Evolutionary conservation across 2,888 invertebrate species (phyloP), one percentile per base, ranked within the genome.

Genomic region (Hipparchia semele): DNA sequence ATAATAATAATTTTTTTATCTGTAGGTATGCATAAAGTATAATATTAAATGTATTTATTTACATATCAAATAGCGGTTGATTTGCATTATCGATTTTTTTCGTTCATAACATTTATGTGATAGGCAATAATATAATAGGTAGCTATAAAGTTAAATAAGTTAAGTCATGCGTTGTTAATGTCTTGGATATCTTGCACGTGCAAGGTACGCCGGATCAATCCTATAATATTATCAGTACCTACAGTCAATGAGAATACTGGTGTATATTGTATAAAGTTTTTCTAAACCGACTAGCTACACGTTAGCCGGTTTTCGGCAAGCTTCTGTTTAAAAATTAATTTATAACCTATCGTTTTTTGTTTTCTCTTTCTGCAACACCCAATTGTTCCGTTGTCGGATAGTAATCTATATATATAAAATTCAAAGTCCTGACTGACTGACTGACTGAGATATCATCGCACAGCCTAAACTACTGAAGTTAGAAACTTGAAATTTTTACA

Each of bases 101-200:
- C 53, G 12, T 12, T 12, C 53, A 53, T 12, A 53, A 12, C 12
- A 53, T 12, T 53, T 4, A 12, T 53, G 12, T 4, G 12, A n/a
- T 53, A 53, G 53, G 53, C 12, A 64, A 49, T 66, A 64, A 49
- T 66, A 54, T 39, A 66, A 66, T 66, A 64, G 66, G 33, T 54
- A 7, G 23, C 5, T 10, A 66, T 66, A 7, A 12, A 49, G 68
- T 56, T 45, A 13, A 39, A 65, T 68, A 72, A 68, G 68, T 58
- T 62, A 56, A 76, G 75, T 75, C 78, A 79, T 78, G 75, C 76
- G 77, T 75, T 76, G 78, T 39, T 71, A 72, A 74, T 72, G 72
- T 61, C 72, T 59, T 68, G 70, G 76, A 74, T 79, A 76, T 74
- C 76, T 76, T 78, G 77, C 79, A 77, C 78, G 79, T 78, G 79